Evolutionary conservation across 2,113 vertebrate species (phyloP).

Genomic region (Mesoclemmys tuberculata): DNA sequence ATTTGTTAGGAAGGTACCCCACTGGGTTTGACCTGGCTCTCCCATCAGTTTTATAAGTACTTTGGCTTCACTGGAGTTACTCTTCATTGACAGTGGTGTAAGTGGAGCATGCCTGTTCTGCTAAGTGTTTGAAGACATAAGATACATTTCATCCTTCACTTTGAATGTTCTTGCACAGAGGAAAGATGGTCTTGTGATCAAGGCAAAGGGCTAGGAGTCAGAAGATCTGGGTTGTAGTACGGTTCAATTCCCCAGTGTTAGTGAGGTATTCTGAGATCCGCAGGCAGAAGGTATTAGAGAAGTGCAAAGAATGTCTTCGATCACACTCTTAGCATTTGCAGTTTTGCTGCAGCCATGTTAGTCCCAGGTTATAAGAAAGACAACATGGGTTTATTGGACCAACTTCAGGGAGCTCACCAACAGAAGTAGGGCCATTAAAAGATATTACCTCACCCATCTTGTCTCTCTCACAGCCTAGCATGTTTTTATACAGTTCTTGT

Average conservation of each 20-base stretch:
- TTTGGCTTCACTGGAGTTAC: constrained; percentile 16
- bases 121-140: constrained; percentile 59
- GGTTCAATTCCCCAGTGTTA: constrained; percentile 8
- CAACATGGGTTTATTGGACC: not conserved
- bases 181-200: constrained; percentile 52
- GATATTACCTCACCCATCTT: not conserved
- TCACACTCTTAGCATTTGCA: not conserved
- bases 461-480: fast-evolving
- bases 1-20: not conserved
- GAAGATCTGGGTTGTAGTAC: constrained; percentile 19
- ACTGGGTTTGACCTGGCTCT: not conserved
- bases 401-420: not conserved
- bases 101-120: constrained; percentile 25
- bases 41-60: not conserved
- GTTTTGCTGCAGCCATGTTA: not conserved
- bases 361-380: not conserved
- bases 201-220: constrained; percentile 64
- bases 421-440: not conserved
- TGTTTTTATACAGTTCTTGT: not conserved
- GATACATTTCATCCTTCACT: constrained; percentile 57
- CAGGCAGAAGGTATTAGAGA: fast-evolving
- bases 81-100: constrained; percentile 5
- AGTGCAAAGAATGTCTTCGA: not conserved
- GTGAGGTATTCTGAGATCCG: not conserved
- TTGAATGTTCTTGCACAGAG: constrained; percentile 21